These are phyloP conservation scores for Caloenas nicobarica DNA, from an alignment of 2,113 vertebrate species.

Conservation along the genomic window DNA sequence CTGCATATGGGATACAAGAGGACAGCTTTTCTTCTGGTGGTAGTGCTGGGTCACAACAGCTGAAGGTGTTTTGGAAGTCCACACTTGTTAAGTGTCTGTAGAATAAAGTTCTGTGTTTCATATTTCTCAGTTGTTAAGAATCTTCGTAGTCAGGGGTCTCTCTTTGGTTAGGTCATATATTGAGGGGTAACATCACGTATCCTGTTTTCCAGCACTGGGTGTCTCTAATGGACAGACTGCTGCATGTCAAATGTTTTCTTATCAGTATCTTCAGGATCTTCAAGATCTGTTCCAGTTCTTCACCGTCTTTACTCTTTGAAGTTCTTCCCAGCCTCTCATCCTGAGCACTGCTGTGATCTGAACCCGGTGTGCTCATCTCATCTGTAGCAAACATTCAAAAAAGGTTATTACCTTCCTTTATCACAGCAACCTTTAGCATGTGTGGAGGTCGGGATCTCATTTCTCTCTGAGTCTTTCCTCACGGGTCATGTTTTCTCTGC, in stretches of 20 bases:
- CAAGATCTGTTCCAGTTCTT: neutral
- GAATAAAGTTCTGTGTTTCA: neutral
- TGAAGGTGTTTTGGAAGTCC: neutral
- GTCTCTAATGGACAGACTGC: neutral
- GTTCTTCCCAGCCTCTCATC: neutral
- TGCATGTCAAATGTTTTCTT: neutral
- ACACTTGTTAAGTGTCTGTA: neutral
- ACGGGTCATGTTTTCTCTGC: accelerated
- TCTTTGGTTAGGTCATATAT: neutral
- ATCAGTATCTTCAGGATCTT: neutral
- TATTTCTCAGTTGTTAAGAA: neutral
- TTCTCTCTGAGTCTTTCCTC: neutral
- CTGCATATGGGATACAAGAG: neutral
- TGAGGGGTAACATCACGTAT: neutral
- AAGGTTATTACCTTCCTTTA: neutral
- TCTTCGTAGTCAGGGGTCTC: neutral
- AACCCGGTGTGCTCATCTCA: neutral
- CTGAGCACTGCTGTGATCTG: neutral
- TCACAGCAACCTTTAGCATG: neutral
- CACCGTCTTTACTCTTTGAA: neutral
- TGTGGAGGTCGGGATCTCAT: accelerated
- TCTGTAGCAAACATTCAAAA: accelerated
- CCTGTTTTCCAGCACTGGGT: neutral
- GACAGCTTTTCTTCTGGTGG: neutral
- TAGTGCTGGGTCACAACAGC: neutral